phyloP scores from a whole-genome alignment of 23 tunicate species.

The Corella eumyota region DNA sequence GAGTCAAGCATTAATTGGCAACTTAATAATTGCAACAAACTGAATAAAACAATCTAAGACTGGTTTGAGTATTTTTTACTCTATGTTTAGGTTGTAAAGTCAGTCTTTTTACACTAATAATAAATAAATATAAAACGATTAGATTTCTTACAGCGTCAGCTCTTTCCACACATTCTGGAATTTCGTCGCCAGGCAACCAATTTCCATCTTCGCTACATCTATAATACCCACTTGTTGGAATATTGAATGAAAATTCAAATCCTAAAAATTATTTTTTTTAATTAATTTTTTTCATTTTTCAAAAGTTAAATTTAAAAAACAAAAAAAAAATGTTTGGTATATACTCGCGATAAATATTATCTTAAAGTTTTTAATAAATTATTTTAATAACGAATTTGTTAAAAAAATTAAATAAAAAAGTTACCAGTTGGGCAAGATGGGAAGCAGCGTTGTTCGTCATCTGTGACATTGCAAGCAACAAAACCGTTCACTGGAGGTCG shows the following conservation, averaged over 20 bases:
- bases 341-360: too few relatives aligned
- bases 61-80: too few relatives aligned
- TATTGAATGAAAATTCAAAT: slow-evolving; percentile 51
- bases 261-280: slow-evolving; percentile 6
- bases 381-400: too few relatives aligned
- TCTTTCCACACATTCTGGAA: slow-evolving; percentile 76
- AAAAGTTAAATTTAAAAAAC: neutral
- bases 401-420: too few relatives aligned
- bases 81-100: too few relatives aligned
- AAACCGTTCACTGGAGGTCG: slow-evolving; percentile 75
- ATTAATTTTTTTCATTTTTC: neutral
- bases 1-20: too few relatives aligned
- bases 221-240: slow-evolving; percentile 69
- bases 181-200: slow-evolving; percentile 54
- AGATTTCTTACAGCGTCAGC: slow-evolving; percentile 83
- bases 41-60: too few relatives aligned
- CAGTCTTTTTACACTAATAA: too few relatives aligned
- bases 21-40: too few relatives aligned
- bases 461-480: slow-evolving; percentile 89
- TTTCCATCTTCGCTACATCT: slow-evolving; percentile 57
- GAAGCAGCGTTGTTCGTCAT: slow-evolving; percentile 81
- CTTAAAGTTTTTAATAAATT: too few relatives aligned
- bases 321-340: too few relatives aligned
- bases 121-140: too few relatives aligned
- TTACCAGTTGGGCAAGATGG: slow-evolving; percentile 92